A percentile compares a stretch with the other conserved stretches of the same genome.
These are phyloP conservation scores for Leptothorax acervorum DNA, from an alignment of 2,888 invertebrate genomes.

Conservation along the genomic window DNA sequence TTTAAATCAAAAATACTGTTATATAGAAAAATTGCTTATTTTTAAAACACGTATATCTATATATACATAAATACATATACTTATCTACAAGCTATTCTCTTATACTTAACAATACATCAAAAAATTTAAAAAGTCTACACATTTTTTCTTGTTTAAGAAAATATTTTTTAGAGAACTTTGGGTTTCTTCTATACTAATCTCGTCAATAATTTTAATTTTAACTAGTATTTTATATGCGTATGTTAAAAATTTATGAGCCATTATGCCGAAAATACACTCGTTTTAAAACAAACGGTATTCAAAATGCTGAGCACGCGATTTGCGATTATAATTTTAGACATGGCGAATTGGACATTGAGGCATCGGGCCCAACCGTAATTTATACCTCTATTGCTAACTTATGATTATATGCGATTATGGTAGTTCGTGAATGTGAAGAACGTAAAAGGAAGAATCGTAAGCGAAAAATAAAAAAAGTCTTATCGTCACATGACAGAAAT, in stretches of 20 bases:
- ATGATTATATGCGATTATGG: slow-evolving; percentile 61
- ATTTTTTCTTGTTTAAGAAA: neutral
- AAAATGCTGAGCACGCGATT: neutral
- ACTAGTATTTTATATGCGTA: neutral
- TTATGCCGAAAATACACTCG: neutral
- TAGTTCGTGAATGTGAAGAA: slow-evolving; percentile 27
- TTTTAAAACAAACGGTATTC: slow-evolving; percentile 24
- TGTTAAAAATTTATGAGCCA: slow-evolving; percentile 4
- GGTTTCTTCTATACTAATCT: neutral
- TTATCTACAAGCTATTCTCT: neutral
- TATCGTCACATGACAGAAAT: slow-evolving; percentile 41
- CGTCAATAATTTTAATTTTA: neutral
- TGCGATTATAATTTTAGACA: slow-evolving; percentile 22
- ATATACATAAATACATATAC: neutral
- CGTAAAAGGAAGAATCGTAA: slow-evolving; percentile 52
- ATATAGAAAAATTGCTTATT: neutral
- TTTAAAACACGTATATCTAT: neutral
- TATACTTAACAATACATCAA: neutral
- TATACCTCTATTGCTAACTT: slow-evolving; percentile 36
- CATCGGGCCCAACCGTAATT: slow-evolving; percentile 53
- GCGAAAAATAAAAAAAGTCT: slow-evolving; percentile 66
- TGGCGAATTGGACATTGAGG: neutral
- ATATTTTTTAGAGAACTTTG: neutral
- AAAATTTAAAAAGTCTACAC: neutral
- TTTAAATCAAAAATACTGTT: neutral